Evolutionary conservation across 2,113 vertebrate species (phyloP).

Genomic region (Oncorhynchus clarkii): DNA sequence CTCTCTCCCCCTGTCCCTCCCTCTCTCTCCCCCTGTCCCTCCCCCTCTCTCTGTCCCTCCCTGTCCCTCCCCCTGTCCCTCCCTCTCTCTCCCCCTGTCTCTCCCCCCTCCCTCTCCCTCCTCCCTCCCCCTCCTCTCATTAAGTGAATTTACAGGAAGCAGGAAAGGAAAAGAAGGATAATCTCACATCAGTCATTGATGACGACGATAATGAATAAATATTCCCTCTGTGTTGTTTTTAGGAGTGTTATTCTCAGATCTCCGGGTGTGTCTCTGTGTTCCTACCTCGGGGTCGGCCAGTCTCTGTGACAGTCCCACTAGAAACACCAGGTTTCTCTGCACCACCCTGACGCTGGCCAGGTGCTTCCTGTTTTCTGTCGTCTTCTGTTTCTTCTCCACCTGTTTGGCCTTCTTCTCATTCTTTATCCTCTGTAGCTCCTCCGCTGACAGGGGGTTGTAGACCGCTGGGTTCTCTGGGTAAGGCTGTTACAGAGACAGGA

Average conservation of each 20-base stretch:
- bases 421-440: constrained; percentile 93
- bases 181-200: not conserved
- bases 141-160: not conserved
- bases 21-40: accelerated
- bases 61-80: too few species aligned
- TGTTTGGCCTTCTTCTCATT: constrained; percentile 93
- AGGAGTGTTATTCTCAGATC: too few species aligned
- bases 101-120: too few species aligned
- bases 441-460: constrained; percentile 91
- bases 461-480: constrained; percentile 93
- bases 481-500: constrained; percentile 58
- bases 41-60: too few species aligned
- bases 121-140: too few species aligned
- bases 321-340: constrained; percentile 90
- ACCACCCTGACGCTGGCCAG: constrained; percentile 90
- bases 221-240: too few species aligned
- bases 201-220: not conserved
- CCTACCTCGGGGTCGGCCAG: constrained; percentile 88
- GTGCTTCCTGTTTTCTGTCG: constrained; percentile 92
- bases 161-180: too few species aligned
- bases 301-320: constrained; percentile 87
- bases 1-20: too few species aligned
- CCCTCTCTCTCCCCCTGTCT: too few species aligned
- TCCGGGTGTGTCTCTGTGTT: too few species aligned
- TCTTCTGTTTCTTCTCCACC: constrained; percentile 91